Percentiles rank a stretch among this genome's conserved stretches.
phyloP scores from a whole-genome alignment of 2,797 vertebrate genomes.

The Poeciliopsis infans region DNA sequence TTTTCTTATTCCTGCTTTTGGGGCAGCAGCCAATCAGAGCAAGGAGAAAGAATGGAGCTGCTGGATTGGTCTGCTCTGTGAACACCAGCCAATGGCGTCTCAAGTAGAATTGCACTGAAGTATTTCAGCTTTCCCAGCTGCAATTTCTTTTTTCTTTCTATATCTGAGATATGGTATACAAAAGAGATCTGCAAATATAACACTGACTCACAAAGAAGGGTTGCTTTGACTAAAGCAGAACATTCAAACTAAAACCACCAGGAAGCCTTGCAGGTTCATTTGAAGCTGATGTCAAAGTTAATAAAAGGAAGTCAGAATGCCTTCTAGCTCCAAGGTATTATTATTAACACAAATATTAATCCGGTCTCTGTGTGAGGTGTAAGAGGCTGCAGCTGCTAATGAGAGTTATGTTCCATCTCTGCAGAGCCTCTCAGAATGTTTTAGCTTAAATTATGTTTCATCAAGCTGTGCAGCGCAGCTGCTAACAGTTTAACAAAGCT shows the following conservation, averaged over 20 bases:
- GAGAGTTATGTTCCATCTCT: constrained; percentile 6
- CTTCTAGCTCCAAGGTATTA: not conserved
- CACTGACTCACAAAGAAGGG: not conserved
- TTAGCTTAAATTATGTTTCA: constrained; percentile 13
- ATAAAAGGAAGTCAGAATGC: not conserved
- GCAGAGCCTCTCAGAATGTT: constrained; percentile 3
- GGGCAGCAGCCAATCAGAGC: not conserved
- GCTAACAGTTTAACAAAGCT: not conserved
- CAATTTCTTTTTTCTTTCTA: not conserved
- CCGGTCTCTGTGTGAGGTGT: constrained; percentile 4
- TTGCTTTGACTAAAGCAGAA: not conserved
- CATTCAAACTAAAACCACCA: not conserved
- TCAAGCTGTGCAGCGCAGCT: not conserved
- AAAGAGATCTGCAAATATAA: not conserved
- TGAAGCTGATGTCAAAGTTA: not conserved
- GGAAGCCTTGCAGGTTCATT: not conserved
- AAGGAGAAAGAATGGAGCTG: not conserved
- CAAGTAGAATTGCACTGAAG: not conserved
- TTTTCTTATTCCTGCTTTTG: not conserved
- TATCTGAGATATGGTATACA: not conserved
- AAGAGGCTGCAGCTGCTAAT: constrained; percentile 6
- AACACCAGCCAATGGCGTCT: not conserved
- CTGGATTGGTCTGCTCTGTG: not conserved
- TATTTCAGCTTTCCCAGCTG: not conserved
- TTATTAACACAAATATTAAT: constrained; percentile 15